These are phyloP conservation scores for Mormyrops boulengeri DNA, from an alignment of 2,797 vertebrate genomes.

Conservation along the genomic window DNA sequence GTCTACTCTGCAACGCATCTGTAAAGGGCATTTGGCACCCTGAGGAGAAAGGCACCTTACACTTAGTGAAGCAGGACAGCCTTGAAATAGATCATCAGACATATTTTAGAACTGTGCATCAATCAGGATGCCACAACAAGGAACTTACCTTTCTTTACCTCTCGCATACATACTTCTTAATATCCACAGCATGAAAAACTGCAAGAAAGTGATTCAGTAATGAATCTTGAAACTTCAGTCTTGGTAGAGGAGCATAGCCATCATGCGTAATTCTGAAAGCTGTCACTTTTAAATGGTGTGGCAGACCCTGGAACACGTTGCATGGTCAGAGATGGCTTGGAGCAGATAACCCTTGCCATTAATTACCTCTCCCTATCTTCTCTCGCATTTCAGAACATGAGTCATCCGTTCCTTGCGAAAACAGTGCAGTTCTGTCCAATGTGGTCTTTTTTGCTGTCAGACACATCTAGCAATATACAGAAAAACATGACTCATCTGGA, in stretches of 20 bases:
- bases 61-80: not conserved
- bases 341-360: constrained; percentile 11
- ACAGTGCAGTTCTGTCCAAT: not conserved
- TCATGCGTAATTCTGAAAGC: not conserved
- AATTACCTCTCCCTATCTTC: not conserved
- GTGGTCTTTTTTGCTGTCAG: not conserved
- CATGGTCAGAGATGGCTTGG: not conserved
- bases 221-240: not conserved
- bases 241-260: not conserved
- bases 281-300: not conserved
- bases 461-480: not conserved
- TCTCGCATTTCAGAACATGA: not conserved
- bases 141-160: not conserved
- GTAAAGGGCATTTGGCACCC: not conserved
- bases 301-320: constrained; percentile 10
- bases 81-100: not conserved
- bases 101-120: not conserved
- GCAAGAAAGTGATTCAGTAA: not conserved
- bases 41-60: not conserved
- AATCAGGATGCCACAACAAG: not conserved
- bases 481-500: constrained; percentile 13
- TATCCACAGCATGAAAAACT: not conserved
- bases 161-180: not conserved
- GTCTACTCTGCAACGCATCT: not conserved
- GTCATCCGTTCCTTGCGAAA: not conserved